A percentile compares a stretch with the other conserved stretches of the same genome.
Evolutionary conservation across 2,888 invertebrate genomes (phyloP).

Genomic region (Lepidocyrtoides sp.): DNA sequence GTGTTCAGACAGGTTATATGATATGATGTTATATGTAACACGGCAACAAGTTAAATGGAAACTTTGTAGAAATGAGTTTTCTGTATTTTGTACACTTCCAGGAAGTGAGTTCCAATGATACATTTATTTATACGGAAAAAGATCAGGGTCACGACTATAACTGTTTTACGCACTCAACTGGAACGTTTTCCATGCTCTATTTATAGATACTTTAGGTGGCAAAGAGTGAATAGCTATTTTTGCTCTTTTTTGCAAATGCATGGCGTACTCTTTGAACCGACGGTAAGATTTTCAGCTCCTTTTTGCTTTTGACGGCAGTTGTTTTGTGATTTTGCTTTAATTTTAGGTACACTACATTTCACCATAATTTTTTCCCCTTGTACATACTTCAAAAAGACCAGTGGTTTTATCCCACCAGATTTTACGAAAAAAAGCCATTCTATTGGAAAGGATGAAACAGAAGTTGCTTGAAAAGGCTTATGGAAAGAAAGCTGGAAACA

Average conservation of each 20-base stretch:
- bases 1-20: neutral
- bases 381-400: no score
- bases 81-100: neutral
- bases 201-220: neutral
- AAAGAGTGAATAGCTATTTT: neutral
- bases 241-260: neutral
- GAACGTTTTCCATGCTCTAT: neutral
- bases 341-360: neutral
- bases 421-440: no score
- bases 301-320: slow-evolving; percentile 19
- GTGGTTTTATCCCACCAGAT: no score
- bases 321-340: neutral
- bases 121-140: neutral
- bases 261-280: slow-evolving; percentile 20
- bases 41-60: neutral
- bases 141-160: neutral
- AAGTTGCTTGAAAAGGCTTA: no score
- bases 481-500: no score
- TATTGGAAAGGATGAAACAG: no score
- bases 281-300: neutral
- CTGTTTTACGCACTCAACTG: neutral
- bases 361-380: neutral
- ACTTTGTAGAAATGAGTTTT: neutral
- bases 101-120: neutral
- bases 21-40: neutral